phyloP scores from a whole-genome alignment of 1,140 invertebrate species.

The Pogonomyrmex californicus region DNA sequence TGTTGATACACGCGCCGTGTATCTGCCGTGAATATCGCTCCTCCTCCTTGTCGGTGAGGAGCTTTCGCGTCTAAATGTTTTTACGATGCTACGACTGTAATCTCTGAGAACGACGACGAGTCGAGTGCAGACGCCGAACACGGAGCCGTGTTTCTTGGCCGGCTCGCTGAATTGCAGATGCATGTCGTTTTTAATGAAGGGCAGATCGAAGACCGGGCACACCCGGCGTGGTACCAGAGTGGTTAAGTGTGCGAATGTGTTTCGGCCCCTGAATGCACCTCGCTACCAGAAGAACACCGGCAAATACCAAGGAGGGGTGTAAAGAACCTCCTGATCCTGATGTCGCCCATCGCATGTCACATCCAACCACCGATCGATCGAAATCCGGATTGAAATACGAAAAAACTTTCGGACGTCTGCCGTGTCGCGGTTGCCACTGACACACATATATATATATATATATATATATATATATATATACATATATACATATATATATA shows the following conservation, averaged over 20 bases:
- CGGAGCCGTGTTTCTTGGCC: slow-evolving; percentile 18
- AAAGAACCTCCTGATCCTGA: not conserved
- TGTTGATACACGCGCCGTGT: not conserved
- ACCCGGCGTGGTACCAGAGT: not conserved
- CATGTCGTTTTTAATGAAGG: slow-evolving; percentile 8
- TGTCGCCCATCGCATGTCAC: not conserved
- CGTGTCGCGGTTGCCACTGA: not conserved
- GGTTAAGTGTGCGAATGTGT: not conserved
- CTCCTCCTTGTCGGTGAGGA: not conserved
- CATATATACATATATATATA: too few species aligned
- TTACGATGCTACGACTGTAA: not conserved
- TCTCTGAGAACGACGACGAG: not conserved
- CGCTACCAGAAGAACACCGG: not conserved
- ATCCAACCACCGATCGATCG: not conserved
- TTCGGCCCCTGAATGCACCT: not conserved
- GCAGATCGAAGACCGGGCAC: not conserved
- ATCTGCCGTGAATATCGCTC: not conserved
- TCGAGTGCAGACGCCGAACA: not conserved
- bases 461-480: too few species aligned
- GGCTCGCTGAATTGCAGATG: slow-evolving; percentile 14
- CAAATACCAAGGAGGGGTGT: not conserved
- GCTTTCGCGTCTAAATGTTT: not conserved
- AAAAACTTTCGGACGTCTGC: not conserved
- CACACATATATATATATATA: too few species aligned
- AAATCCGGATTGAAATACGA: not conserved